Conservation (phyloP, 2,113 vertebrate species). For the Oryzias woworae region DNA sequence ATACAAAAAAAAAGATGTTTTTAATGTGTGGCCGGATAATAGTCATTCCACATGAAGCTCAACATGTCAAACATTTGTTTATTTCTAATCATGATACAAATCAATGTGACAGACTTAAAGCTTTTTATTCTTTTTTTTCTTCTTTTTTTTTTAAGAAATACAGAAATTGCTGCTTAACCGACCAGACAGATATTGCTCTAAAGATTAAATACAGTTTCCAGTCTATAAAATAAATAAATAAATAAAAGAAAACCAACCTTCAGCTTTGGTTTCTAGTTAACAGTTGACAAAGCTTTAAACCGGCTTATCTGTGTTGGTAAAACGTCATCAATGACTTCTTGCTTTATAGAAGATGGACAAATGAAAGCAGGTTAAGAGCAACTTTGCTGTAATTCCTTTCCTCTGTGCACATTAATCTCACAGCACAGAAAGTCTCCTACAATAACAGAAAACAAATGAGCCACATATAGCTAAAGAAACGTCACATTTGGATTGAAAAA, state of each 20-base stretch:
- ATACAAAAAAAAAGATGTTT: too few relatives aligned
- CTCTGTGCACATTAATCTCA: conserved; percentile 57
- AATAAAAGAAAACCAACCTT: conserved; percentile 85
- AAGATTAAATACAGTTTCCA: conserved; percentile 93
- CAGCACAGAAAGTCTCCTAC: conserved; percentile 56
- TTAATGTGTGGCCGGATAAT: too few relatives aligned
- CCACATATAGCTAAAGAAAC: conserved; percentile 78
- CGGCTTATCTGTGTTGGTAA: conserved; percentile 52
- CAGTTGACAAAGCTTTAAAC: conserved; percentile 52
- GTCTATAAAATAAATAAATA: conserved; percentile 52
- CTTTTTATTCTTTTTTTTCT: conserved; percentile 66
- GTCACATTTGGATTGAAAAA: too few relatives aligned
- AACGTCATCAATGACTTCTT: conserved; percentile 45
- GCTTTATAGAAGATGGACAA: conserved; percentile 39
- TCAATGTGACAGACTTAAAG: conserved; percentile 98
- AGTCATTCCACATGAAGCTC: not conserved
- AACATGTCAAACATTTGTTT: conserved; percentile 99
- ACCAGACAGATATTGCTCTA: conserved; percentile 99
- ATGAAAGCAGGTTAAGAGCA: conserved; percentile 58
- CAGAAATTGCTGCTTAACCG: conserved; percentile 98
- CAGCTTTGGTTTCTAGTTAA: conserved; percentile 98
- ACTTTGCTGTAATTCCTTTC: conserved; percentile 52
- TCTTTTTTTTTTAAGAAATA: conserved; percentile 86
- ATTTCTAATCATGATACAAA: conserved; percentile 99
- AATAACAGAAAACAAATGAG: conserved; percentile 72